A percentile compares a stretch with the other conserved stretches of the same genome.
These are phyloP conservation scores for Orthonyx spaldingii DNA, from an alignment of 2,113 vertebrate genomes.

Conservation along the genomic window DNA sequence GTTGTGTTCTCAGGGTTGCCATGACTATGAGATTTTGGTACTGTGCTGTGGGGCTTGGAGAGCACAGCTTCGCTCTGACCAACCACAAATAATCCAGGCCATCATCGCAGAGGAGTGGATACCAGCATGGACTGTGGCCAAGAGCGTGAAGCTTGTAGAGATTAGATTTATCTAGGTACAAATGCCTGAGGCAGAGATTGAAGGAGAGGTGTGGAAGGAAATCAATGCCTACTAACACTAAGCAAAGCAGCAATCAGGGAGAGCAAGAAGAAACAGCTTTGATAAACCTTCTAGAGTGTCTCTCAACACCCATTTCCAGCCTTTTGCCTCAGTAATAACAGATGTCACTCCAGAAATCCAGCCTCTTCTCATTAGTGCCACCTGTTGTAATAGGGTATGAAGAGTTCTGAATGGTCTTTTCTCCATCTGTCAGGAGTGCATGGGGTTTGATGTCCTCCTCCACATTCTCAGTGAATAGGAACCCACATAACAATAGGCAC, in stretches of 20 bases:
- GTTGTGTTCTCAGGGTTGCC: conserved; percentile 9
- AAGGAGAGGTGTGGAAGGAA: neutral
- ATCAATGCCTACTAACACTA: neutral
- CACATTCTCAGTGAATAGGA: neutral
- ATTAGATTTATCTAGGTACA: conserved; percentile 25
- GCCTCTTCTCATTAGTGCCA: neutral
- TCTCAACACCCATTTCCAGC: neutral
- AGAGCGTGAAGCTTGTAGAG: neutral
- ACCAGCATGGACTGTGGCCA: neutral
- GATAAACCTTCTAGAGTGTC: neutral
- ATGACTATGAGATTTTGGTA: conserved; percentile 25
- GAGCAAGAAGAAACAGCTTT: neutral
- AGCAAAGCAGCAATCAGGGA: neutral
- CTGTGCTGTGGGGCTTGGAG: neutral
- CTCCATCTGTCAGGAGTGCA: neutral
- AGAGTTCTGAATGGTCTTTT: neutral
- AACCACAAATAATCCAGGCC: neutral
- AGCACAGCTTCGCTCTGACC: neutral
- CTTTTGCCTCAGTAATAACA: neutral
- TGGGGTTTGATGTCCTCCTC: neutral
- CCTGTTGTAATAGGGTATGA: neutral
- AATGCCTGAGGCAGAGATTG: neutral
- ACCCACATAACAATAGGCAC: neutral
- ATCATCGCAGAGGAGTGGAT: neutral
- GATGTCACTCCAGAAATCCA: neutral